Evolutionary conservation across 1,140 invertebrate genomes (phyloP).

Genomic region (Berghia stephanieae): DNA sequence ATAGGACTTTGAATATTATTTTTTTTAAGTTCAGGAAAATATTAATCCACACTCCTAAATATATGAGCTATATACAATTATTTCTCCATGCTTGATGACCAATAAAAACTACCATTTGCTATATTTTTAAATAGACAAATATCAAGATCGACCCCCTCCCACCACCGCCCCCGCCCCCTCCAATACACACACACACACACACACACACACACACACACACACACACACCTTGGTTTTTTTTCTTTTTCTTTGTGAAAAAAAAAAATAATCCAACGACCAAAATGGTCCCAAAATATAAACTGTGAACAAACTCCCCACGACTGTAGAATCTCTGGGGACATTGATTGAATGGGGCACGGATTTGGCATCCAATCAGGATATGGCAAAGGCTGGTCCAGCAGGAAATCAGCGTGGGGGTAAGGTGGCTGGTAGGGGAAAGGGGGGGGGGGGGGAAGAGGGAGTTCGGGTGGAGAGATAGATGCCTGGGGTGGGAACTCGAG

Average conservation of each 20-base stretch:
- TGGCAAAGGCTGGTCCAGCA: neutral
- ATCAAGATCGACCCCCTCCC: neutral
- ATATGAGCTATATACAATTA: too few species aligned
- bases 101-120: too few species aligned
- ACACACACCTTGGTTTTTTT: neutral
- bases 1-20: too few species aligned
- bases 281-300: neutral
- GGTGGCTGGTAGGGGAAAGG: neutral
- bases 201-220: neutral
- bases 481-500: neutral
- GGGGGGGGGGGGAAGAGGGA: neutral
- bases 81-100: too few species aligned
- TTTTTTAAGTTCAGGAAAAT: too few species aligned
- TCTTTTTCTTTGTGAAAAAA: neutral
- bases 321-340: too few species aligned
- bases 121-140: neutral
- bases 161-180: neutral
- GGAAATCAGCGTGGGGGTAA: neutral
- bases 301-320: neutral
- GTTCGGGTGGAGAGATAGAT: neutral
- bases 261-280: neutral
- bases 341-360: too few species aligned
- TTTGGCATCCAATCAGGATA: neutral
- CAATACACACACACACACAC: slow-evolving; percentile 10
- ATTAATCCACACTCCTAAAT: too few species aligned